A percentile compares a stretch with the other conserved stretches of the same genome.
These are phyloP conservation scores for Anas platyrhynchos DNA, from an alignment of 2,113 vertebrate species.

Conservation along the genomic window DNA sequence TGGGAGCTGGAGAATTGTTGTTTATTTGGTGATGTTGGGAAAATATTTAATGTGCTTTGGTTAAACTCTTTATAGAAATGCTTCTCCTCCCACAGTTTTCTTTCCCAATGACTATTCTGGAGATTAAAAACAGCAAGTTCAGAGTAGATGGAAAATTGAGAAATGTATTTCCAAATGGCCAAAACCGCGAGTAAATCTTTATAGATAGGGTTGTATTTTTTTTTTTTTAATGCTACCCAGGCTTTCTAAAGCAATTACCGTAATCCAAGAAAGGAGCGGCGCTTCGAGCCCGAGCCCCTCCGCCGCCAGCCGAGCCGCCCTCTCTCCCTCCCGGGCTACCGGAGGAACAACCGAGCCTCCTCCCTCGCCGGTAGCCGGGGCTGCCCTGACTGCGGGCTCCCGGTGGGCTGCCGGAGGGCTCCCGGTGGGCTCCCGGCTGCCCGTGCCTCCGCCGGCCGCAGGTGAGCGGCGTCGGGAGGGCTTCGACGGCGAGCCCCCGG, in stretches of 20 bases:
- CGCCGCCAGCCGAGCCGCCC: neutral
- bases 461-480: too few relatives aligned
- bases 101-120: slow-evolving; percentile 42
- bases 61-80: slow-evolving; percentile 60
- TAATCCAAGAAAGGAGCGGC: slow-evolving; percentile 43
- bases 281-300: neutral
- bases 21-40: slow-evolving; percentile 74
- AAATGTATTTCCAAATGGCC: slow-evolving; percentile 55
- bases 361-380: too few relatives aligned
- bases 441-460: too few relatives aligned
- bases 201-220: slow-evolving; percentile 10
- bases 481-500: too few relatives aligned
- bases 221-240: slow-evolving; percentile 37
- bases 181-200: slow-evolving; percentile 67
- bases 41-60: slow-evolving; percentile 69
- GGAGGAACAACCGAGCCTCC: too few relatives aligned
- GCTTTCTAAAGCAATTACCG: slow-evolving; percentile 62
- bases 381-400: too few relatives aligned
- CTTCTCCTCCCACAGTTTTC: slow-evolving; percentile 43
- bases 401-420: too few relatives aligned
- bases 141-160: slow-evolving; percentile 38
- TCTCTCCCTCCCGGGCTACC: too few relatives aligned
- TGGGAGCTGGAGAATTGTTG: slow-evolving; percentile 66
- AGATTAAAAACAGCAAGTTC: slow-evolving; percentile 64
- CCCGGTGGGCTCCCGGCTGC: too few relatives aligned